Conservation (phyloP, 2,888 invertebrate species). For the Heliothis peltigera region DNA sequence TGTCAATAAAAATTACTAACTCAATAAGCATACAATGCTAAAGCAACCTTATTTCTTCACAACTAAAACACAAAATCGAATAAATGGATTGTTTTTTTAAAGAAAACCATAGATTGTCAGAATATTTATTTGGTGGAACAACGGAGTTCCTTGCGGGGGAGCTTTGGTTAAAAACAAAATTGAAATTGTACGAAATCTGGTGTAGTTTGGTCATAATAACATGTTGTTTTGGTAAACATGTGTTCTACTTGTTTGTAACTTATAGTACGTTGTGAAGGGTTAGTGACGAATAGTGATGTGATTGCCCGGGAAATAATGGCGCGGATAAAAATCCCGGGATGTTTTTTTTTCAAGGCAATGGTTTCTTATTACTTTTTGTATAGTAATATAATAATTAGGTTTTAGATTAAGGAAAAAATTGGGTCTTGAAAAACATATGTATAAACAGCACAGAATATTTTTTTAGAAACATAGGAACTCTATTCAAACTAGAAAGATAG, state of each 20-base stretch:
- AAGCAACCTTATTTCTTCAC: neutral
- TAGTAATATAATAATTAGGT: too few relatives aligned
- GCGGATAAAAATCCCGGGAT: too few relatives aligned
- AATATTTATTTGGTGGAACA: constrained; percentile 65
- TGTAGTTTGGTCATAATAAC: constrained; percentile 32
- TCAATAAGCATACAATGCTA: too few relatives aligned
- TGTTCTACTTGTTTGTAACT: constrained; percentile 41
- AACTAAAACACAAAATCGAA: constrained; percentile 11
- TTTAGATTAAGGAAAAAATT: too few relatives aligned
- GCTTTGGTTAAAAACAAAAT: constrained; percentile 64
- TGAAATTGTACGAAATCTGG: constrained; percentile 71
- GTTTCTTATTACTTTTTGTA: too few relatives aligned
- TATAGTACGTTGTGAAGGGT: constrained; percentile 29
- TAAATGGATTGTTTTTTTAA: neutral
- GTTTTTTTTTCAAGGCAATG: too few relatives aligned
- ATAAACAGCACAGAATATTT: too few relatives aligned
- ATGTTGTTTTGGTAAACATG: constrained; percentile 61
- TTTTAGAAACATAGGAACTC: too few relatives aligned
- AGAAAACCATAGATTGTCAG: constrained; percentile 14
- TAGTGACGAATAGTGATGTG: constrained; percentile 33
- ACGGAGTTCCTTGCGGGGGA: constrained; percentile 70
- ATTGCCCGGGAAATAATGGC: neutral
- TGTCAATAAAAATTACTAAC: too few relatives aligned
- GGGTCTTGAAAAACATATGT: too few relatives aligned
- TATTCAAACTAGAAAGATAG: too few relatives aligned